phyloP scores from a whole-genome alignment of 2,113 vertebrate genomes.

The Burhinus bistriatus region DNA sequence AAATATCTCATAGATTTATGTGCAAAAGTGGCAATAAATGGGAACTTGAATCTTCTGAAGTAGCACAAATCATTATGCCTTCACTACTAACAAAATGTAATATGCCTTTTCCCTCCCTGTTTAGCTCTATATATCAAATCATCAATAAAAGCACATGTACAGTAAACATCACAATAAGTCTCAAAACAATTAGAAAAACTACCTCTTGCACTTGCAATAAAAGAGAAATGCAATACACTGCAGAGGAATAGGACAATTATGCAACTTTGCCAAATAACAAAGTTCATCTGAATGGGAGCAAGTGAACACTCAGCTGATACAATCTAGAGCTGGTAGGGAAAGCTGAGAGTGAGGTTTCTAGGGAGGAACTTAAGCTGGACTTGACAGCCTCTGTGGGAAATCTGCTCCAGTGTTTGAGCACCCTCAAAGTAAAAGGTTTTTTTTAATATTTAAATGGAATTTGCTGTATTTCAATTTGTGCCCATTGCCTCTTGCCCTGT shows the following conservation, averaged over 20 bases:
- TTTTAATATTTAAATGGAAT: background rate
- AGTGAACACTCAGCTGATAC: background rate
- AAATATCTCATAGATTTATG: background rate
- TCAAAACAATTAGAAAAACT: background rate
- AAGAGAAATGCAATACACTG: background rate
- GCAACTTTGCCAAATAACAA: background rate
- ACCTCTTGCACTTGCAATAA: background rate
- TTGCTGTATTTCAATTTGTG: background rate
- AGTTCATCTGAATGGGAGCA: background rate
- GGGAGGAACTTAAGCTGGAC: background rate
- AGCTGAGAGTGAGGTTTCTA: background rate
- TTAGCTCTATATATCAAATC: background rate
- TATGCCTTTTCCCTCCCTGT: background rate
- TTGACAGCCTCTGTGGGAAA: background rate
- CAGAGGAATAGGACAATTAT: background rate
- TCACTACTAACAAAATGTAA: background rate
- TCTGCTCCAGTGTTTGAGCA: background rate
- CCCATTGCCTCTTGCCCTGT: background rate
- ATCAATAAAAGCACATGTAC: background rate
- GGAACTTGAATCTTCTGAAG: background rate
- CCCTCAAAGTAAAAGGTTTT: background rate
- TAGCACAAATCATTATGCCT: background rate
- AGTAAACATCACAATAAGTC: background rate
- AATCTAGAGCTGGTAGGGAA: background rate
- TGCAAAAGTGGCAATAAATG: background rate